Conservation (phyloP, 2,888 invertebrate species). For the Diadromus collaris region DNA sequence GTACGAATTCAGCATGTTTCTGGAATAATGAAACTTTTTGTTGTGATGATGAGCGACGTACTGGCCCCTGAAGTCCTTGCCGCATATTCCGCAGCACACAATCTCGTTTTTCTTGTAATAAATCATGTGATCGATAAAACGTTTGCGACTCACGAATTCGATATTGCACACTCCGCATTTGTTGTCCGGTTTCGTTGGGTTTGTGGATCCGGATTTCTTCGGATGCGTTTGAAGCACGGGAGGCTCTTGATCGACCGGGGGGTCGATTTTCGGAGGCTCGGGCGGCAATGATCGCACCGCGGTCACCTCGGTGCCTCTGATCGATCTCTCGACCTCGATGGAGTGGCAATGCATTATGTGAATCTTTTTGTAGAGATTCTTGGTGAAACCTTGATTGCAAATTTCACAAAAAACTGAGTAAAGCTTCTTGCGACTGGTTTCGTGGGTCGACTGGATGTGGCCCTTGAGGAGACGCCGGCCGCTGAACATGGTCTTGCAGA, state of each 20-base stretch:
- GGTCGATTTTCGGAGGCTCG: neutral
- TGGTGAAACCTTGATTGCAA: slow-evolving; percentile 70
- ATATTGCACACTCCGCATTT: slow-evolving; percentile 65
- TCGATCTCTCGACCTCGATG: slow-evolving; percentile 15
- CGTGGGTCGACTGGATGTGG: slow-evolving; percentile 65
- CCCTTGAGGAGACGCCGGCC: slow-evolving; percentile 51
- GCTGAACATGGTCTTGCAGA: slow-evolving; percentile 59
- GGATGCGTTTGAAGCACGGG: neutral
- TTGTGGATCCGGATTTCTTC: no score
- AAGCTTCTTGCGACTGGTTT: neutral
- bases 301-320: neutral
- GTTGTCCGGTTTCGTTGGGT: neutral
- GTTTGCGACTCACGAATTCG: slow-evolving; percentile 63
- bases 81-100: slow-evolving; percentile 63
- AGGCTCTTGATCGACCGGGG: neutral
- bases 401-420: slow-evolving; percentile 62
- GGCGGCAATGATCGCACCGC: neutral
- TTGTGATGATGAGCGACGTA: slow-evolving; percentile 66
- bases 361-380: slow-evolving; percentile 51
- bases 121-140: slow-evolving; percentile 65
- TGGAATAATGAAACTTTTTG: slow-evolving; percentile 64
- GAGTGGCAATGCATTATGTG: slow-evolving; percentile 67
- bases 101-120: slow-evolving; percentile 64
- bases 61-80: slow-evolving; percentile 61
- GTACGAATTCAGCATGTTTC: slow-evolving; percentile 48